Percentiles rank a stretch among this genome's conserved stretches.
These are phyloP conservation scores for Poecilia wingei DNA, from an alignment of 2,797 vertebrate genomes.

Conservation along the genomic window DNA sequence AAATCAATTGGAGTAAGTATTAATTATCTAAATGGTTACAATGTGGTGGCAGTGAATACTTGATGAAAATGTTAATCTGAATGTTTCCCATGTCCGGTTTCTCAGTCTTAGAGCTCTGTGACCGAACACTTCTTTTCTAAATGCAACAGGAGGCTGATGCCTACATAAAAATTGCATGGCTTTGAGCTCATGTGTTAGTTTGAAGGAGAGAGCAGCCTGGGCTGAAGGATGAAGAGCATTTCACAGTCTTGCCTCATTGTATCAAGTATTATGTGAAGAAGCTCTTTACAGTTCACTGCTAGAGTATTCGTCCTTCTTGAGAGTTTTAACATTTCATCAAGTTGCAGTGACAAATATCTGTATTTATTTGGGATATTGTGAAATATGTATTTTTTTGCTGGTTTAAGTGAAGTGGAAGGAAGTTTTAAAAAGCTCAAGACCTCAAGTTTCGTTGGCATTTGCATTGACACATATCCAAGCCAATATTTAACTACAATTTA, in stretches of 20 bases:
- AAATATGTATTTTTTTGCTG: background rate
- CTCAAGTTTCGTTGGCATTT: background rate
- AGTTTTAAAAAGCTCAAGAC: background rate
- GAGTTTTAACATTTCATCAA: background rate
- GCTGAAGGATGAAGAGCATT: conserved; percentile 16
- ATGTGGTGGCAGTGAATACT: background rate
- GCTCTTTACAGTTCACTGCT: background rate
- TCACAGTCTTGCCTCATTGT: conserved; percentile 24
- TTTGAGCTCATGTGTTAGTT: conserved; percentile 11
- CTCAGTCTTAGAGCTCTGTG: background rate
- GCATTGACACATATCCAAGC: background rate
- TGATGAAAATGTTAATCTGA: conserved; percentile 26
- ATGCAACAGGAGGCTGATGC: conserved; percentile 27
- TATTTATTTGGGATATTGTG: background rate
- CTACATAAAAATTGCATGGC: conserved; percentile 43
- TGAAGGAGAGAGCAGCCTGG: background rate
- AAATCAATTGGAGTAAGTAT: background rate
- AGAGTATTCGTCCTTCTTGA: background rate
- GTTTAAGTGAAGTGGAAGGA: background rate
- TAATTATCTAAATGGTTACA: background rate
- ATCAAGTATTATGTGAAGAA: conserved; percentile 23
- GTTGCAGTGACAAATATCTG: background rate
- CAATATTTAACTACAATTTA: background rate
- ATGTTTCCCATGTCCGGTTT: conserved; percentile 9
- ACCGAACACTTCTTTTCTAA: conserved; percentile 11